These are phyloP conservation scores for Goniozus legneri DNA, from an alignment of 1,140 invertebrate genomes.

Conservation along the genomic window DNA sequence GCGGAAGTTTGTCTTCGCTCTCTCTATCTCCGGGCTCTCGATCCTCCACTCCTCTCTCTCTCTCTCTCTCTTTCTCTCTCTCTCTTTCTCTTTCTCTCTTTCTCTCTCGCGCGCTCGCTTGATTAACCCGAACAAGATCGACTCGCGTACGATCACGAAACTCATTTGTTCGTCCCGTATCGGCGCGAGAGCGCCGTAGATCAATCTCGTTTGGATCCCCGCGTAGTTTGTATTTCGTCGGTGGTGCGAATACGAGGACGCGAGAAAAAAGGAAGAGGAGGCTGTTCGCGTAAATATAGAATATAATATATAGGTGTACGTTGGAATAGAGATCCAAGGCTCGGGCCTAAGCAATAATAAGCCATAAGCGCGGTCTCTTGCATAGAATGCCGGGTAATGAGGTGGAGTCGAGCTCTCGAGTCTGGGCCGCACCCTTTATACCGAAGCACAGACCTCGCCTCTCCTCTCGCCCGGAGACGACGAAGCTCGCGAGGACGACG, in stretches of 20 bases:
- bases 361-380: slow-evolving; percentile 49
- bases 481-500: slow-evolving; percentile 13
- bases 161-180: slow-evolving; percentile 35
- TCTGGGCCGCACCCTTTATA: slow-evolving; percentile 53
- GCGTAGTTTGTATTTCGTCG: too few relatives aligned
- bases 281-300: not conserved
- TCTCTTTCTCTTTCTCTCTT: slow-evolving; percentile 5
- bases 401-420: slow-evolving; percentile 47
- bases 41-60: slow-evolving; percentile 13
- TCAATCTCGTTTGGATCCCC: too few relatives aligned
- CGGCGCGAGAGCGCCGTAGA: too few relatives aligned
- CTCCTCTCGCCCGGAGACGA: slow-evolving; percentile 32
- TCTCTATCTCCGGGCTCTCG: slow-evolving; percentile 12
- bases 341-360: slow-evolving; percentile 46
- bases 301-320: slow-evolving; percentile 28
- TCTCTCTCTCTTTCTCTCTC: not conserved
- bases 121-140: slow-evolving; percentile 37
- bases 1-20: slow-evolving; percentile 8
- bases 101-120: slow-evolving; percentile 13
- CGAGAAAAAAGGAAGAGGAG: not conserved
- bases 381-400: slow-evolving; percentile 56
- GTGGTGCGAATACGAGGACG: too few relatives aligned
- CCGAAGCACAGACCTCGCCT: slow-evolving; percentile 22
- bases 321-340: slow-evolving; percentile 18
- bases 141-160: slow-evolving; percentile 31